A percentile compares a stretch with the other conserved stretches of the same genome.
Conservation (phyloP, 2,888 invertebrate genomes). For the Chloroclystis v-ata region DNA sequence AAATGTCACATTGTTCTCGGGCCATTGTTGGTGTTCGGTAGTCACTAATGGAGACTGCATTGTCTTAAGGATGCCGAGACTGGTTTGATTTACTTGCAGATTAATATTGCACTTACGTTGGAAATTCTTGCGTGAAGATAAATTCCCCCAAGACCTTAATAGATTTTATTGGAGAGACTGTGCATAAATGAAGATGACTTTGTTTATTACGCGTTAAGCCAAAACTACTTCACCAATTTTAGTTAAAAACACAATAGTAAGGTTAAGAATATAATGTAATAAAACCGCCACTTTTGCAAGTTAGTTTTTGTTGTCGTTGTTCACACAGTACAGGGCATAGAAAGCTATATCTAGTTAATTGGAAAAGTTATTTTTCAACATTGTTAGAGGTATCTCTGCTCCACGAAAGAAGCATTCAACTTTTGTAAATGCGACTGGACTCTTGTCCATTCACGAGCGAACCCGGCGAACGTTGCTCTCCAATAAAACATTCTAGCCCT, state of each 20-base stretch:
- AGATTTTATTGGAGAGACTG: too few relatives aligned
- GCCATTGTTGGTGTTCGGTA: constrained; percentile 61
- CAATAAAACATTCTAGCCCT: too few relatives aligned
- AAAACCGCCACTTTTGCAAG: too few relatives aligned
- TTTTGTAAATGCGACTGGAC: neutral
- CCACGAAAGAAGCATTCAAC: neutral
- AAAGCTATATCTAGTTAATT: constrained; percentile 8
- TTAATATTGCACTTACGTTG: constrained; percentile 27
- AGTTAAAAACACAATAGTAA: too few relatives aligned
- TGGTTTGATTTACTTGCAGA: constrained; percentile 20
- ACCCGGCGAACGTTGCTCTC: too few relatives aligned
- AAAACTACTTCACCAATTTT: too few relatives aligned
- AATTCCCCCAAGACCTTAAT: too few relatives aligned
- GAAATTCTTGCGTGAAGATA: too few relatives aligned
- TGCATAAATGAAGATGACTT: too few relatives aligned
- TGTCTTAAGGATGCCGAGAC: constrained; percentile 56
- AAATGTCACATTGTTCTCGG: constrained; percentile 67
- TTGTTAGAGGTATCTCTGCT: constrained; percentile 3
- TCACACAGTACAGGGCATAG: neutral
- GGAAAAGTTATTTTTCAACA: constrained; percentile 7
- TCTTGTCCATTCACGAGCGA: too few relatives aligned
- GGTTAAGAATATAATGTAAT: too few relatives aligned
- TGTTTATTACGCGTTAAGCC: too few relatives aligned
- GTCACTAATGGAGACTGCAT: constrained; percentile 70
- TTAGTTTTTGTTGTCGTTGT: neutral